A percentile compares a stretch with the other conserved stretches of the same genome.
These are phyloP conservation scores for Meteorus sp. DNA, from an alignment of 1,140 invertebrate species.

Conservation along the genomic window DNA sequence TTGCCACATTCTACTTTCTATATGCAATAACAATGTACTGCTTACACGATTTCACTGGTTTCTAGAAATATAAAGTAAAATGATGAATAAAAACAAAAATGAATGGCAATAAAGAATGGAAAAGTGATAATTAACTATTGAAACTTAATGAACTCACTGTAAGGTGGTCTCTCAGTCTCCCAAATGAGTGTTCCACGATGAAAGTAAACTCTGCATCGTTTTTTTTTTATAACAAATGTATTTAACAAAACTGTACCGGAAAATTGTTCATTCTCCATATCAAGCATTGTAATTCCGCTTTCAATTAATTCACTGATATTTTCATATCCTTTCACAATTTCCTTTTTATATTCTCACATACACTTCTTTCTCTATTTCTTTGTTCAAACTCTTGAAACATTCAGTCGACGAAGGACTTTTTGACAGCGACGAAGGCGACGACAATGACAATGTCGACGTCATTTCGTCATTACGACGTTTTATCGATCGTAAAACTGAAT, in stretches of 20 bases:
- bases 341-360: no score
- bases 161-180: slow-evolving; percentile 64
- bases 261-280: slow-evolving; percentile 21
- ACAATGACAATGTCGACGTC: not conserved
- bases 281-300: no score
- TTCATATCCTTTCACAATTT: no score
- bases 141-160: slow-evolving; percentile 54
- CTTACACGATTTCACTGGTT: not conserved
- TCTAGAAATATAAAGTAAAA: not conserved
- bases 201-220: slow-evolving; percentile 67
- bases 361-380: no score
- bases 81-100: no score
- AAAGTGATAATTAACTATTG: not conserved
- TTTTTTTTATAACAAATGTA: slow-evolving; percentile 66
- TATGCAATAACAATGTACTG: not conserved
- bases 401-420: not conserved
- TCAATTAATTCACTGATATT: no score
- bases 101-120: not conserved
- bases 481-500: slow-evolving; percentile 5
- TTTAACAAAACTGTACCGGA: slow-evolving; percentile 59
- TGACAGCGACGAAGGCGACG: not conserved
- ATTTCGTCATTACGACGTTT: not conserved
- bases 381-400: no score
- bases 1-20: not conserved
- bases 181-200: slow-evolving; percentile 66